Evolutionary conservation across 2,888 invertebrate species (phyloP).

Genomic region (Hyles lineata): DNA sequence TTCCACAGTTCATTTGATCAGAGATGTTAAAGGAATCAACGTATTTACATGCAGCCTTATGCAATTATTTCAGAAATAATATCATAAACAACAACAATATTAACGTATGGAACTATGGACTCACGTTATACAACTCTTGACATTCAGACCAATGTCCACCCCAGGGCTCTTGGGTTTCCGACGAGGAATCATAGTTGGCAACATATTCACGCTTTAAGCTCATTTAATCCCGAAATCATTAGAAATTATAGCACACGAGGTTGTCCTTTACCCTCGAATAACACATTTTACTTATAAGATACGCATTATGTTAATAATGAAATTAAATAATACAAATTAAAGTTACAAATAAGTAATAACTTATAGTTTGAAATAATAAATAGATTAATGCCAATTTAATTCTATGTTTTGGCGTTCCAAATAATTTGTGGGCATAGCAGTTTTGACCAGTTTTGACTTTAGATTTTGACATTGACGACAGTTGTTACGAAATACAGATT

Average conservation of each 20-base stretch:
- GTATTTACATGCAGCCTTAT: too few relatives aligned
- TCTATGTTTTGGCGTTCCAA: too few relatives aligned
- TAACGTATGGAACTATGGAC: conserved; percentile 42
- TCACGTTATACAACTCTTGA: conserved; percentile 76
- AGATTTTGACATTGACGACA: too few relatives aligned
- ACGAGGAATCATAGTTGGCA: conserved; percentile 55
- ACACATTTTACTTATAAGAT: conserved; percentile 12
- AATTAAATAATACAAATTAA: not conserved
- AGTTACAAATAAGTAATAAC: not conserved
- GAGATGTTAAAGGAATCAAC: too few relatives aligned
- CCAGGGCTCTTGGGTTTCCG: conserved; percentile 66
- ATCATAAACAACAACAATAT: not conserved
- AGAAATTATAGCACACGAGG: conserved; percentile 38
- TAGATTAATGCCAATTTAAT: too few relatives aligned
- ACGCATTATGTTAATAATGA: not conserved
- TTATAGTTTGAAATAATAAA: too few relatives aligned
- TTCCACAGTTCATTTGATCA: too few relatives aligned
- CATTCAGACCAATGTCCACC: conserved; percentile 57
- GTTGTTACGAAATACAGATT: too few relatives aligned
- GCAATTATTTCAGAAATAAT: not conserved
- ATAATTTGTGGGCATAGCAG: too few relatives aligned
- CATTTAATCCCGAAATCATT: conserved; percentile 31
- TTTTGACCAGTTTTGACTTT: too few relatives aligned
- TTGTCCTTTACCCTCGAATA: conserved; percentile 37
- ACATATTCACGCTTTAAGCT: conserved; percentile 50